Evolutionary conservation across 2,113 vertebrate species (phyloP).

Genomic region (Rhineura floridana): DNA sequence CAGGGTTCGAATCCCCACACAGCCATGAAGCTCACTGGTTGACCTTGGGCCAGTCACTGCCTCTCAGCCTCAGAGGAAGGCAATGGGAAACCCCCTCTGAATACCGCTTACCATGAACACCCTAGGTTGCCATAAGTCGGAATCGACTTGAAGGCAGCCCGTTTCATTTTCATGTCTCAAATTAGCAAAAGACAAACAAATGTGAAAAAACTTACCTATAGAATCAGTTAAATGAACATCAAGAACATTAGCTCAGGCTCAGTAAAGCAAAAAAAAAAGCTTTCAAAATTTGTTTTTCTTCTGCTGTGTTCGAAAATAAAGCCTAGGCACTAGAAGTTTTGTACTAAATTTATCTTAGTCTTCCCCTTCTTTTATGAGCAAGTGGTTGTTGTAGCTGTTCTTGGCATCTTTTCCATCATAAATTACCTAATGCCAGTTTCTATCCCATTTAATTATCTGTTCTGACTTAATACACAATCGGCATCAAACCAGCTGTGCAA

Average conservation of each 20-base stretch:
- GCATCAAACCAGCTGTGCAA: slow-evolving; percentile 73
- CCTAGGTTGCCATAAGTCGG: no score
- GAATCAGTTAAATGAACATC: background rate
- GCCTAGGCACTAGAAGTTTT: slow-evolving; percentile 46
- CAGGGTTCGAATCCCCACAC: no score
- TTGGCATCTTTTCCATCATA: slow-evolving; percentile 67
- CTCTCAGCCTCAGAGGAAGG: no score
- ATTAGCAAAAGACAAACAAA: slow-evolving; percentile 17
- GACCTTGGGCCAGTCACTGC: no score
- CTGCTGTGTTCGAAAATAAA: slow-evolving; percentile 30
- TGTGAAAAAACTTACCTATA: slow-evolving; percentile 15
- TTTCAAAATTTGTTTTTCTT: slow-evolving; percentile 31
- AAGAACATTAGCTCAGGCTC: slow-evolving; percentile 21
- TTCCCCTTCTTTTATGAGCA: slow-evolving; percentile 45
- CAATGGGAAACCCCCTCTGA: no score
- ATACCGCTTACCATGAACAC: no score
- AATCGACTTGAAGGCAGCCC: no score
- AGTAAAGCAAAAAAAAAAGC: slow-evolving; percentile 31
- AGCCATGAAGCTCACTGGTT: no score
- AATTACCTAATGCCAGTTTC: slow-evolving; percentile 65
- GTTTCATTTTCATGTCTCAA: no score
- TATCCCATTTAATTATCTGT: slow-evolving; percentile 75
- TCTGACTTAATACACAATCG: slow-evolving; percentile 76
- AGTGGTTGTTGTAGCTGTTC: slow-evolving; percentile 57
- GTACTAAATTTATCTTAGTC: slow-evolving; percentile 41